Conservation (phyloP, 2,797 vertebrate species). For the Pantherophis alleghaniensis region DNA sequence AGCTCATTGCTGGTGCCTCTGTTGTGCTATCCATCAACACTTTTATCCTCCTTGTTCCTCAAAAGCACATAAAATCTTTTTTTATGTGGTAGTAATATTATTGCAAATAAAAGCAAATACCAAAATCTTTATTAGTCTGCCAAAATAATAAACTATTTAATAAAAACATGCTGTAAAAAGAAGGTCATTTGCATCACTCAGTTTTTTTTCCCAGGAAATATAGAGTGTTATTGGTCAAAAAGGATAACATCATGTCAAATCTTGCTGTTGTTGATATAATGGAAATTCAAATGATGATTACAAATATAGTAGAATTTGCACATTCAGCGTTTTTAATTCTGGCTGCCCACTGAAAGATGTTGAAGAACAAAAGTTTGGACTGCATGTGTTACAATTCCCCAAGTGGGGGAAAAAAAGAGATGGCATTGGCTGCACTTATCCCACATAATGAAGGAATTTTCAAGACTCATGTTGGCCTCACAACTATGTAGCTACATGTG, state of each 20-base stretch:
- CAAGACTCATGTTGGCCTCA: conserved; percentile 58
- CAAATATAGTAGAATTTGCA: conserved; percentile 65
- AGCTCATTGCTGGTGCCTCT: conserved; percentile 91
- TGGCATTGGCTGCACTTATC: conserved; percentile 45
- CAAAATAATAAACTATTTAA: conserved; percentile 91
- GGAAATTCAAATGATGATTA: conserved; percentile 59
- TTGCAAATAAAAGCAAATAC: conserved; percentile 92
- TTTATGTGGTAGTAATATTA: conserved; percentile 90
- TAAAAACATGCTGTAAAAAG: conserved; percentile 91
- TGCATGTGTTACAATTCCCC: conserved; percentile 49
- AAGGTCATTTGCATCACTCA: conserved; percentile 88
- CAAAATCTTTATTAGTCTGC: conserved; percentile 92
- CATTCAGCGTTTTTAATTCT: conserved; percentile 65
- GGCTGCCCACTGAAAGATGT: conserved; percentile 35
- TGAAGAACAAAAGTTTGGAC: conserved; percentile 45
- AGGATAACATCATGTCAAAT: conserved; percentile 76
- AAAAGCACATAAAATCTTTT: conserved; percentile 92
- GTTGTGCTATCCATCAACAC: conserved; percentile 92
- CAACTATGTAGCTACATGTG: conserved; percentile 51
- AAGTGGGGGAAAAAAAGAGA: conserved; percentile 26
- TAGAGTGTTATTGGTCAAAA: conserved; percentile 80
- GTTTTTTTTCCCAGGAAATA: conserved; percentile 74
- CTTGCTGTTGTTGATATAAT: conserved; percentile 69
- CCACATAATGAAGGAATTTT: conserved; percentile 12
- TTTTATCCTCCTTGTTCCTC: conserved; percentile 91